phyloP scores from a whole-genome alignment of 1,140 invertebrate genomes.

The Idris sp. region DNA sequence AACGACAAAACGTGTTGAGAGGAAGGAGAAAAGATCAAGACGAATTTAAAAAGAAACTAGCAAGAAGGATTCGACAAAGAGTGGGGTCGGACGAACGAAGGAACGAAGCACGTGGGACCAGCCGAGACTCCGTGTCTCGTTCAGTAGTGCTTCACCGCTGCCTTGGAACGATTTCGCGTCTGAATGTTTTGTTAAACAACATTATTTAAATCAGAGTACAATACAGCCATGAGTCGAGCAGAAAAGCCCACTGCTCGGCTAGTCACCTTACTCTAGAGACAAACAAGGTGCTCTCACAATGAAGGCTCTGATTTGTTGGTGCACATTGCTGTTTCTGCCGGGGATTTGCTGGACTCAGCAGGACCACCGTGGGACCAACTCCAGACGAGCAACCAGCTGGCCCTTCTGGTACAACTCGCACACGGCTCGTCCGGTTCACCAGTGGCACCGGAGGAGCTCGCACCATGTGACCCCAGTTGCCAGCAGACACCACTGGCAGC shows the following conservation, averaged over 20 bases:
- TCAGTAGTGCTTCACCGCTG: slow-evolving; percentile 72
- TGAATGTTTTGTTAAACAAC: too few species aligned
- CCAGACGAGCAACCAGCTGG: slow-evolving; percentile 41
- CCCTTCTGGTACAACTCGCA: slow-evolving; percentile 61
- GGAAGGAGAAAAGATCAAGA: slow-evolving; percentile 52
- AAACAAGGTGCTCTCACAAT: too few species aligned
- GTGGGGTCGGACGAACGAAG: slow-evolving; percentile 64
- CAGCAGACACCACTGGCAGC: slow-evolving; percentile 56
- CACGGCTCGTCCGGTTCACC: slow-evolving; percentile 30
- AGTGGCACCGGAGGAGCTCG: slow-evolving; percentile 16
- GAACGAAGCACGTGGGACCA: slow-evolving; percentile 72
- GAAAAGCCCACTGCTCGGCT: too few species aligned
- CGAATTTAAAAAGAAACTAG: slow-evolving; percentile 49
- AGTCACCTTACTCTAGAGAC: too few species aligned
- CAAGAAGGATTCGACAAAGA: slow-evolving; percentile 50
- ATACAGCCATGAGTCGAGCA: too few species aligned
- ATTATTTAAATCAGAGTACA: too few species aligned
- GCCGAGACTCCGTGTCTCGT: slow-evolving; percentile 67
- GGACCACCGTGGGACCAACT: slow-evolving; percentile 24
- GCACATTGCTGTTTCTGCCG: slow-evolving; percentile 30
- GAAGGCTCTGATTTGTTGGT: slow-evolving; percentile 25
- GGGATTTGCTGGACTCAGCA: slow-evolving; percentile 8
- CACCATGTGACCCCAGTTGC: slow-evolving; percentile 5
- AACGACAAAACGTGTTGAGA: slow-evolving; percentile 40
- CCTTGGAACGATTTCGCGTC: slow-evolving; percentile 71